Conservation (phyloP, 2,113 vertebrate genomes). For the Orcinus orca region DNA sequence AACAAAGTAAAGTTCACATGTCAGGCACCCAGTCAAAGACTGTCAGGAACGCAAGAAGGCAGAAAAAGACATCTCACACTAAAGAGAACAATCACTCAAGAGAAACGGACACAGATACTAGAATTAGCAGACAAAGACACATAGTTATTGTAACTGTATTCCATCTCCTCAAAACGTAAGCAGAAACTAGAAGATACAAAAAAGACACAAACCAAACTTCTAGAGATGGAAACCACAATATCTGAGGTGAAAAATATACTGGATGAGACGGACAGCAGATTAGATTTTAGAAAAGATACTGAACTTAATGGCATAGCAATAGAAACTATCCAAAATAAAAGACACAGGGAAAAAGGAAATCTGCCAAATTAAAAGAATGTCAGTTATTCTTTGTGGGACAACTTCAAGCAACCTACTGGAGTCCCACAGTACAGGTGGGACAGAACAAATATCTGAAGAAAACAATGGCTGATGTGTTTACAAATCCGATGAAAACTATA, state of each 20-base stretch:
- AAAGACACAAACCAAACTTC: slow-evolving; percentile 6
- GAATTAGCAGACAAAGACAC: not conserved
- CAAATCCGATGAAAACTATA: not conserved
- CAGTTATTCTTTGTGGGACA: not conserved
- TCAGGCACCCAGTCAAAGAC: not conserved
- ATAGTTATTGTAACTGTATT: not conserved
- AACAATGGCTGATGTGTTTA: not conserved
- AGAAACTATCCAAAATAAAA: slow-evolving; percentile 27
- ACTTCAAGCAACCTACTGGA: not conserved
- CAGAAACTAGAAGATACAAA: not conserved
- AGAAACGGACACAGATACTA: not conserved
- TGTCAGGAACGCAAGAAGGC: not conserved
- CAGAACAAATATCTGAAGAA: not conserved
- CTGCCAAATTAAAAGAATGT: not conserved
- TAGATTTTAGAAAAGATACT: not conserved
- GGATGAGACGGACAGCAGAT: not conserved
- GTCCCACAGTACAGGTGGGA: not conserved
- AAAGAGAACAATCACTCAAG: not conserved
- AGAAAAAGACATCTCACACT: not conserved
- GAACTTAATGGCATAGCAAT: not conserved
- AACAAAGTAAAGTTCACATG: not conserved
- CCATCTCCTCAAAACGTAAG: not conserved
- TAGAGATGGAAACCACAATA: not conserved
- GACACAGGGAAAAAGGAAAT: not conserved
- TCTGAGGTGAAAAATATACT: not conserved